phyloP scores from a whole-genome alignment of 2,888 invertebrate species.

The Amphipoea lucens region DNA sequence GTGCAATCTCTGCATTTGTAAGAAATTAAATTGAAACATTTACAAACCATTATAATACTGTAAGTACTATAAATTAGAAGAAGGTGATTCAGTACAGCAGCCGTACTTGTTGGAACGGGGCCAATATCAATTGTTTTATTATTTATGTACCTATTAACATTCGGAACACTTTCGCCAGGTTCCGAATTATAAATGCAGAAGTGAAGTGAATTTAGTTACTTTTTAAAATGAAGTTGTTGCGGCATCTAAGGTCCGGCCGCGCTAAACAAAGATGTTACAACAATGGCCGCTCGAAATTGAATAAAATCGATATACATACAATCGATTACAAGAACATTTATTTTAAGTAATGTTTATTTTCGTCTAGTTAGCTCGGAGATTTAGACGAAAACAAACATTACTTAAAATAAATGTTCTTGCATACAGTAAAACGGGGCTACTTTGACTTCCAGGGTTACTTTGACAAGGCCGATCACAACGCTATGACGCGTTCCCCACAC shows the following conservation, averaged over 20 bases:
- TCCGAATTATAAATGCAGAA: neutral
- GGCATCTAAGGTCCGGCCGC: neutral
- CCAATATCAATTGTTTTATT: slow-evolving; percentile 36
- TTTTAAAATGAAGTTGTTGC: neutral
- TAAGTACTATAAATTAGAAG: slow-evolving; percentile 28
- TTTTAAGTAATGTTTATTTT: too few species aligned
- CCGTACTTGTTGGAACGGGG: slow-evolving; percentile 29
- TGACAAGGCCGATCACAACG: too few species aligned
- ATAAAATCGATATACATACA: too few species aligned
- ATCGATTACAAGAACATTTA: too few species aligned
- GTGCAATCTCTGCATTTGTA: slow-evolving; percentile 4
- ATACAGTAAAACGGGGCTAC: too few species aligned
- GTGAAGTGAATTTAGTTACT: neutral
- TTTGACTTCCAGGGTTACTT: too few species aligned
- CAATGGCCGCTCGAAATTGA: too few species aligned
- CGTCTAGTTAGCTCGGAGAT: too few species aligned
- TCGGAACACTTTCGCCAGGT: slow-evolving; percentile 3
- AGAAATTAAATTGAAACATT: slow-evolving; percentile 34
- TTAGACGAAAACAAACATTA: too few species aligned
- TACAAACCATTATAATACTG: neutral
- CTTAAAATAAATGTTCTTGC: too few species aligned
- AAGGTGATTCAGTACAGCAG: slow-evolving; percentile 17
- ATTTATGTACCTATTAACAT: slow-evolving; percentile 11
- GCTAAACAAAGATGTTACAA: too few species aligned
- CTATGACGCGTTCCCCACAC: too few species aligned